A percentile compares a stretch with the other conserved stretches of the same genome.
Evolutionary conservation across 1,140 invertebrate species (phyloP).

Genomic region (Drosophila trapezifrons): DNA sequence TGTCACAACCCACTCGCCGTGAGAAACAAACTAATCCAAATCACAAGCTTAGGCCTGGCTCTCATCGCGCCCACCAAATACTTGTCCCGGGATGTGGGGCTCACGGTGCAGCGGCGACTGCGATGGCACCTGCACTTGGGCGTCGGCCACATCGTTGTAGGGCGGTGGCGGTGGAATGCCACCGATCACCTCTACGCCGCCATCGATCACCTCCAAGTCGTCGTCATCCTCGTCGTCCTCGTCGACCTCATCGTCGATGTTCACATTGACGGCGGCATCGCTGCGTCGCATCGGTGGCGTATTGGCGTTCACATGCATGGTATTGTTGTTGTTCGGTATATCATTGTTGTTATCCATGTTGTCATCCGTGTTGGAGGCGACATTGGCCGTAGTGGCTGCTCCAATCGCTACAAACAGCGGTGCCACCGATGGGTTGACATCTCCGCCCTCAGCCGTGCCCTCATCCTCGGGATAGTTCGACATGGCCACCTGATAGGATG

Average conservation of each 20-base stretch:
- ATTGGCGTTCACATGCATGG: conserved; percentile 80
- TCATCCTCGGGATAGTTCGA: conserved; percentile 72
- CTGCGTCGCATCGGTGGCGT: conserved; percentile 79
- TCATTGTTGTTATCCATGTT: conserved; percentile 81
- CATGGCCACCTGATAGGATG: conserved; percentile 87
- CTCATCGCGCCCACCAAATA: conserved; percentile 58
- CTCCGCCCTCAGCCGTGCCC: conserved; percentile 36
- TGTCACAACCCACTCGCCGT: conserved; percentile 57
- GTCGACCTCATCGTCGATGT: conserved; percentile 40
- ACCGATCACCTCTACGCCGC: conserved; percentile 37
- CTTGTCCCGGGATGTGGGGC: conserved; percentile 69
- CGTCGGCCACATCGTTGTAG: conserved; percentile 64
- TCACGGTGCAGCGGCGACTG: conserved; percentile 48
- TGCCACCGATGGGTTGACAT: conserved; percentile 30
- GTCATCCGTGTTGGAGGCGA: conserved; percentile 46
- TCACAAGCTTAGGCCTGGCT: conserved; percentile 79
- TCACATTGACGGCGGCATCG: conserved; percentile 47
- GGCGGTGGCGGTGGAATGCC: conserved; percentile 66
- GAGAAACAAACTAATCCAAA: conserved; percentile 50
- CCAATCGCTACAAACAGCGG: conserved; percentile 65
- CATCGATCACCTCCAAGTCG: conserved; percentile 69
- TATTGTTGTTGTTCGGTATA: conserved; percentile 80
- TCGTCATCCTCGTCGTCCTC: conserved; percentile 48
- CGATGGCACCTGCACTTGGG: conserved; percentile 53
- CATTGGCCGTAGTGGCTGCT: conserved; percentile 33